Conservation (phyloP, 2,797 vertebrate genomes). For the Trachops cirrhosus region DNA sequence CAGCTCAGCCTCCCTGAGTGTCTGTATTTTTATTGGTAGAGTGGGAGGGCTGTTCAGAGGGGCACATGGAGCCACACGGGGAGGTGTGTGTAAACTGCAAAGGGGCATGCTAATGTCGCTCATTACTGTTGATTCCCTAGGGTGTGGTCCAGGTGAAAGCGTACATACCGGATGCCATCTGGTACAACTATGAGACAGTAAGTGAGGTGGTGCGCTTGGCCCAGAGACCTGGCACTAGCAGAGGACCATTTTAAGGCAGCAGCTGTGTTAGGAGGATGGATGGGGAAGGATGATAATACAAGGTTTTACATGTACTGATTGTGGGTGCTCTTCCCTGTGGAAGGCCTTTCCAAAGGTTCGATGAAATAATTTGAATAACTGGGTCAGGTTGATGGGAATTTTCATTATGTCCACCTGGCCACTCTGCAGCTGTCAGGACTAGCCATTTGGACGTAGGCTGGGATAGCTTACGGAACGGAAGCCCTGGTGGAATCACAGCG, state of each 20-base stretch:
- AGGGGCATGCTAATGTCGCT: not conserved
- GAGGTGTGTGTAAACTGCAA: not conserved
- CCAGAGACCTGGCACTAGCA: not conserved
- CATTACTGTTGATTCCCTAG: conserved; percentile 75
- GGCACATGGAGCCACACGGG: accelerated
- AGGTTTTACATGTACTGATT: not conserved
- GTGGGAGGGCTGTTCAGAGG: not conserved
- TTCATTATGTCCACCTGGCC: not conserved
- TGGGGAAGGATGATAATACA: not conserved
- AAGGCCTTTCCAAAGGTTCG: not conserved
- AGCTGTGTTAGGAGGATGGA: not conserved
- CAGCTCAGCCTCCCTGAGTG: not conserved
- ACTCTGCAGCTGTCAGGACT: not conserved
- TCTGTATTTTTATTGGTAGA: not conserved
- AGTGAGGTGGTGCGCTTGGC: conserved; percentile 62
- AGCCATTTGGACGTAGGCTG: not conserved
- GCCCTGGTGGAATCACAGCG: not conserved
- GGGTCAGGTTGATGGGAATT: not conserved
- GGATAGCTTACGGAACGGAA: not conserved
- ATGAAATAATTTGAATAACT: not conserved
- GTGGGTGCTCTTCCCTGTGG: not conserved
- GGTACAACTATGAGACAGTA: conserved; percentile 96
- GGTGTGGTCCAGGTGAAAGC: conserved; percentile 77
- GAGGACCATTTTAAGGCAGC: not conserved
- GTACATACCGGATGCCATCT: conserved; percentile 92